Base-by-base conservation (phyloP, 2,113 vertebrate genomes). In the Gambusia affinis region DNA sequence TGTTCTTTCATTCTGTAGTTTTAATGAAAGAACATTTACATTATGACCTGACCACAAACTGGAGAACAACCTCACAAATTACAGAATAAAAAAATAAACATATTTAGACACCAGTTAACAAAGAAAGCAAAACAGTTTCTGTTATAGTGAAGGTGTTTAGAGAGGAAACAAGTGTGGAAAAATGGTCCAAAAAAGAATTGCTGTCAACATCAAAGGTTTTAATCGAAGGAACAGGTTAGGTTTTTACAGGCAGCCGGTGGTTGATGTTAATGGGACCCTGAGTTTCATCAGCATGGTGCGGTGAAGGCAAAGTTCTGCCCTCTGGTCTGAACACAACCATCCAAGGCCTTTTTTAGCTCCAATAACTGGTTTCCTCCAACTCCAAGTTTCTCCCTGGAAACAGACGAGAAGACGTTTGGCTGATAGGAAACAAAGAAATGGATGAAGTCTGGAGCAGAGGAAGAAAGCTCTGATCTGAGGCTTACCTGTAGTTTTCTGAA, bases 361-460 rank as follows among this genome's bases (percentile, higher is more conserved):
- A 92, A 89, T 82, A 99, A 87, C 64, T 97, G 96, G 73, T 67
- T 87, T 33, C 94, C 95, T 14, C 97, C 97, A 0, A 95, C 76
- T 4, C 86, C 79, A 72, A 99, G 87, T 88, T 94, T 96, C 79
- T 95, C 94, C 91, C 97, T 98, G 85, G 29, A 35, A 90, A 68
- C 33, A 81, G 28, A 72, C 0, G 35, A 80, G 57, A 67, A 69
- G 7, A 74, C 3, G 12, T 22, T 27, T 27, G 6, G 42, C 30
- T 30, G 19, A 42, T 7, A 4, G 11, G 28, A 42, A 35, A 22
- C 24, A 15, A 11, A 74, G 51, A 47, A 47, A 47, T 57, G 51
- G 4, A 35, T 27, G 27, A 22, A 61, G 4, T 54, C 39, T 27
- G 4, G 24, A 65, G 22, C 4, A 29, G 22, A 73, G 3, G 7